Evolutionary conservation across 2,113 vertebrate species (phyloP).

Genomic region (Dipodomys ordii): DNA sequence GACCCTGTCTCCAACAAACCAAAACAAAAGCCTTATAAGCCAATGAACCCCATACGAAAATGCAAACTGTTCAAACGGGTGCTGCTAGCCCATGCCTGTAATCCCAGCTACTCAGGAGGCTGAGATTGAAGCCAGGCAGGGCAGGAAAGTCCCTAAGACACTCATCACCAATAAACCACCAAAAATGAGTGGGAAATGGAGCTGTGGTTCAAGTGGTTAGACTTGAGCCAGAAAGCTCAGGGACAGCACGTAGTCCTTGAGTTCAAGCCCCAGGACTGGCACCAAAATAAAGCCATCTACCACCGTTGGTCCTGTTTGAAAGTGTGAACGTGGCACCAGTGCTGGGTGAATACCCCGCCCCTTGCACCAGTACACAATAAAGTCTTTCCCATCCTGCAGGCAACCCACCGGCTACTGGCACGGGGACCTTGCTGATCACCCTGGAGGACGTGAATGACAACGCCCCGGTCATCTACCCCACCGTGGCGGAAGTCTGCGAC

Average conservation of each 20-base stretch:
- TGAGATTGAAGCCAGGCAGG: too few species aligned
- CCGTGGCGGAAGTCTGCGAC: slow-evolving; percentile 93
- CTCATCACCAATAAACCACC: too few species aligned
- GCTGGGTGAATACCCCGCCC: accelerated
- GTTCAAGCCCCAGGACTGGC: neutral
- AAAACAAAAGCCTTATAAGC: neutral
- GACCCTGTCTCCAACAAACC: neutral
- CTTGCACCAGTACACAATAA: accelerated
- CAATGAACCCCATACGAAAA: neutral
- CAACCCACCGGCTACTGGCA: slow-evolving; percentile 94
- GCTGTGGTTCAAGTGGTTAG: too few species aligned
- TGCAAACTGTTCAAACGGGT: too few species aligned
- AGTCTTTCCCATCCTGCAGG: slow-evolving; percentile 83
- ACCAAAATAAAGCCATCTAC: neutral
- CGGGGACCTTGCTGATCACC: slow-evolving; percentile 93
- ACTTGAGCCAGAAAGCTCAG: neutral
- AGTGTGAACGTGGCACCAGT: too few species aligned
- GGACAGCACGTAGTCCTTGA: neutral
- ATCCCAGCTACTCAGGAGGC: too few species aligned
- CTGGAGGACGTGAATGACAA: slow-evolving; percentile 98
- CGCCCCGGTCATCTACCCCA: slow-evolving; percentile 93
- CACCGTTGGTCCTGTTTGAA: neutral
- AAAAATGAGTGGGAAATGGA: too few species aligned
- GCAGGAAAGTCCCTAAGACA: too few species aligned
- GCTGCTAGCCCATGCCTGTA: too few species aligned